Evolutionary conservation across 2,113 vertebrate species (phyloP), one percentile per base, ranked within the genome.

Genomic region (Sarotherodon lohbergeri): DNA sequence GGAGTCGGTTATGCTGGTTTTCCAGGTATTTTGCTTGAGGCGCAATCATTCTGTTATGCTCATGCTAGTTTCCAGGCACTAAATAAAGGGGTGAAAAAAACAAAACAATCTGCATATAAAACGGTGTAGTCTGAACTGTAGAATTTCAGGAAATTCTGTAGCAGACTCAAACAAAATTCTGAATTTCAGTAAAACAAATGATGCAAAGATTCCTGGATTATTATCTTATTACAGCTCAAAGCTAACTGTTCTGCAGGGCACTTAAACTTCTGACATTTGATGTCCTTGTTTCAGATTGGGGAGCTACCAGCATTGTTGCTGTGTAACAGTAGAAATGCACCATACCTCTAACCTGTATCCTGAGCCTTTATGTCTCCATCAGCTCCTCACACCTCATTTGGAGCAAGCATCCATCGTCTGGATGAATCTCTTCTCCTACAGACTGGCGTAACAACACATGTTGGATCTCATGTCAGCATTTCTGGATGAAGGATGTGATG

Each of bases 11-110:
- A 14, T 91, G 19, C 34, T 94, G 91, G 19, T 88, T 88, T 41
- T 87, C 83, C 24, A 90, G 22, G 79, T 95, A 46, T 46, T 92
- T 73, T 93, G 59, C 16, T 87, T 56, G 78, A 93, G 89, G 43
- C 76, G 61, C 90, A 93, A 84, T n/a, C 14, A 88, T 92, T 87
- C 59, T 85, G 80, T 82, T 93, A 59, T 90, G 63, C 5, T 90
- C 50, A 41, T 86, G 81, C 80, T 88, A 48, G 63, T 87, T 56
- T 24, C 54, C 10, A 24, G 54, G 54, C n/a, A 12, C 19, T 10
- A 12, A 76, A 78, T 29, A 78, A 50, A 12, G 41, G 8, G 24
- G 0, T n/a, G 27, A 78, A 32, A 48, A 32, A 55, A 22, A 34
- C 32, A 50, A 50, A 10, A 8, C 16, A 32, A 50, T 32, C 43